A percentile compares a stretch with the other conserved stretches of the same genome.
Evolutionary conservation across 1,140 invertebrate species (phyloP).

Genomic region (Bombus impatiens): DNA sequence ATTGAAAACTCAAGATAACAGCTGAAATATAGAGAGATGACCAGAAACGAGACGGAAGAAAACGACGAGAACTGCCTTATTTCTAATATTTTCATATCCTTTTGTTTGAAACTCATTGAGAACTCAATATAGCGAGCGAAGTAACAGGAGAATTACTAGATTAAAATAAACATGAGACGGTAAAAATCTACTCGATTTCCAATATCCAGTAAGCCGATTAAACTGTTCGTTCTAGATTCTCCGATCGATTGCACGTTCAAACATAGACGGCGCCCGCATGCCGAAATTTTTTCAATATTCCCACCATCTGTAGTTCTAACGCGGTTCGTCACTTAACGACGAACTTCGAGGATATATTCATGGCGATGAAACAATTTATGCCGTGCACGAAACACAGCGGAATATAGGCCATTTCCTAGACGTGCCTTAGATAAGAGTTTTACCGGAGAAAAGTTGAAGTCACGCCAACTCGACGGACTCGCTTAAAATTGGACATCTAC

Average conservation of each 20-base stretch:
- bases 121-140: not conserved
- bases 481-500: slow-evolving; percentile 11
- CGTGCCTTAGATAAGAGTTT: slow-evolving; percentile 27
- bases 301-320: no score
- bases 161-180: not conserved
- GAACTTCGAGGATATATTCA: not conserved
- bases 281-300: not conserved
- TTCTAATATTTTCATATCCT: not conserved
- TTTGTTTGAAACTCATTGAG: not conserved
- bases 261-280: not conserved
- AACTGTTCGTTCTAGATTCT: not conserved
- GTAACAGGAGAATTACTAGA: not conserved
- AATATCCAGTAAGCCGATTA: not conserved
- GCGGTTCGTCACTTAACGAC: not conserved
- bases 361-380: slow-evolving; percentile 29
- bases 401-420: slow-evolving; percentile 32
- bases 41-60: no score
- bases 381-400: slow-evolving; percentile 26
- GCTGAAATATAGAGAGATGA: no score
- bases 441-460: slow-evolving; percentile 28
- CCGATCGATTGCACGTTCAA: not conserved
- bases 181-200: not conserved
- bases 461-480: not conserved
- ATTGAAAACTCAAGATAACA: no score
- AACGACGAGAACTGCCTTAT: no score